These are phyloP conservation scores for Plestiodon gilberti DNA, from an alignment of 2,113 vertebrate species.

Conservation along the genomic window DNA sequence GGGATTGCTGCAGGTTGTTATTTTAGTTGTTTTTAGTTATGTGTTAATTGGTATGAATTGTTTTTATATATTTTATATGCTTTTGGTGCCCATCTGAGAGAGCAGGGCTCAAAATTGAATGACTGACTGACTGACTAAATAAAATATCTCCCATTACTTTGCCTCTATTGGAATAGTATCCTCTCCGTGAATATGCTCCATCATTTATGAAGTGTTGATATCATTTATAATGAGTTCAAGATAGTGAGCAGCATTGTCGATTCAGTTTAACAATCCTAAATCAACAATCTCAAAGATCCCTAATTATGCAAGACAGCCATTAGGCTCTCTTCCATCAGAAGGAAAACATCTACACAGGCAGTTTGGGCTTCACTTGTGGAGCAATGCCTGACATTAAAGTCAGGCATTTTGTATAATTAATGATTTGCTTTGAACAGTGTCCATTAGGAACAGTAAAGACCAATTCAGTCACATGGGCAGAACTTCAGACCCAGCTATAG, in stretches of 20 bases:
- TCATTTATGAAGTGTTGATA: neutral
- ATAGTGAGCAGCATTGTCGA: neutral
- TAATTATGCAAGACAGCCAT: neutral
- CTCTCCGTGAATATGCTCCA: no score
- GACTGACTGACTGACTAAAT: no score
- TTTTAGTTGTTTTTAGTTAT: no score
- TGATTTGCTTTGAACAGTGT: conserved; percentile 8
- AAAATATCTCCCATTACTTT: no score
- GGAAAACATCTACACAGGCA: neutral
- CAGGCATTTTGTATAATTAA: neutral
- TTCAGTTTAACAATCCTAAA: neutral
- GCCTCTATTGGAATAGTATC: no score
- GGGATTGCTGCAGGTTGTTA: no score
- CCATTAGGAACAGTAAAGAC: neutral
- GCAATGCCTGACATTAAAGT: neutral
- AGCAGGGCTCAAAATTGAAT: no score
- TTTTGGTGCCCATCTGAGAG: no score
- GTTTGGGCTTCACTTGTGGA: neutral
- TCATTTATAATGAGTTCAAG: neutral
- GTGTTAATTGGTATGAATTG: no score
- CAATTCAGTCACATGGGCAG: neutral
- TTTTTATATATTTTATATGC: no score
- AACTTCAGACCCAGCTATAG: neutral
- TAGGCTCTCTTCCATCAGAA: neutral
- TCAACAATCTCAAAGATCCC: neutral